These are phyloP conservation scores for Clamator glandarius DNA, from an alignment of 2,797 vertebrate genomes.

Conservation along the genomic window DNA sequence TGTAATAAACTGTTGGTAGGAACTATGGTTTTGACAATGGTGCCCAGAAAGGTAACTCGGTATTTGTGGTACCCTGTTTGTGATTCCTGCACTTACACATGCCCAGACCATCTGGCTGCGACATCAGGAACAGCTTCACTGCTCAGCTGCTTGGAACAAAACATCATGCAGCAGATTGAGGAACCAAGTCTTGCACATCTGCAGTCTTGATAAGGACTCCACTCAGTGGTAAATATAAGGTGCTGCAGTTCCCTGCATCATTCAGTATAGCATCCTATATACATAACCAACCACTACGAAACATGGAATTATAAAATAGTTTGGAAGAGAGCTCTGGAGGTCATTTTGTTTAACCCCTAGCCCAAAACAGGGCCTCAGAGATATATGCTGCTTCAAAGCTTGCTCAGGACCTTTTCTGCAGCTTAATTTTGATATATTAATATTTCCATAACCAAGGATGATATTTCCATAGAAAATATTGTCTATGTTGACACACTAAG, in stretches of 20 bases:
- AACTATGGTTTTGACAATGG: neutral
- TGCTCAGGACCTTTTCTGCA: too few relatives aligned
- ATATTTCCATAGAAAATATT: neutral
- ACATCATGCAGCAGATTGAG: neutral
- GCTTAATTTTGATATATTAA: neutral
- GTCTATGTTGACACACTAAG: neutral
- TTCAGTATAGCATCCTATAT: too few relatives aligned
- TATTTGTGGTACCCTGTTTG: neutral
- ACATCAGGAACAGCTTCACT: neutral
- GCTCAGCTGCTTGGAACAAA: neutral
- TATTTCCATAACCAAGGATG: neutral
- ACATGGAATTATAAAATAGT: too few relatives aligned
- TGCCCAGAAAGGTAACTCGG: neutral
- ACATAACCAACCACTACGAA: too few relatives aligned
- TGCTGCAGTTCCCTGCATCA: neutral
- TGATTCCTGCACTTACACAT: neutral
- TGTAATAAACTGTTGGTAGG: neutral
- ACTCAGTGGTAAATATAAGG: slow-evolving; percentile 34
- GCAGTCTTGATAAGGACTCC: slow-evolving; percentile 39
- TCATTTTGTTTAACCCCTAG: too few relatives aligned
- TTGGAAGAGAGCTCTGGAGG: too few relatives aligned
- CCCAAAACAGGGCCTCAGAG: too few relatives aligned
- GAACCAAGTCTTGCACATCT: neutral
- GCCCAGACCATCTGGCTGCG: accelerated
- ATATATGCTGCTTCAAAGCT: too few relatives aligned